A percentile compares a stretch with the other conserved stretches of the same genome.
Evolutionary conservation across 2,113 vertebrate species (phyloP).

Genomic region (Calypte anna): DNA sequence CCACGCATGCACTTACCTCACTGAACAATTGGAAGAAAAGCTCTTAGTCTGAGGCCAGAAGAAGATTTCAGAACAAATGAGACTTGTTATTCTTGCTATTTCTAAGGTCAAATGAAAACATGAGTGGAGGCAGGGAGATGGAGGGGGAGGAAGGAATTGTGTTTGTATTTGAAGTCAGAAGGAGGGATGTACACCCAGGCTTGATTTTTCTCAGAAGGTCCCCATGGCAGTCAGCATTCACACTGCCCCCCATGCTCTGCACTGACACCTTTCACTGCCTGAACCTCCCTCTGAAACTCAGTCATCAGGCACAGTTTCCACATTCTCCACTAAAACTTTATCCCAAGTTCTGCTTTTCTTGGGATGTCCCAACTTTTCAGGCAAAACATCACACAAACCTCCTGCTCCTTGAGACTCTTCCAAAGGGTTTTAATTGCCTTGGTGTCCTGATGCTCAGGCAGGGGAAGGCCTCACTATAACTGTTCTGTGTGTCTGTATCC

Average conservation of each 20-base stretch:
- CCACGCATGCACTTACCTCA: neutral
- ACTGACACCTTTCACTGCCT: neutral
- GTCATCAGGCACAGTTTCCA: neutral
- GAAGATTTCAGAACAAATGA: neutral
- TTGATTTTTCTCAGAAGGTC: neutral
- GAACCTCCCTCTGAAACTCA: neutral
- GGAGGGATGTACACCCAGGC: neutral
- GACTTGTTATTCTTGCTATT: neutral
- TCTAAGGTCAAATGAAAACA: neutral
- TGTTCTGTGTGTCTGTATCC: fast-evolving
- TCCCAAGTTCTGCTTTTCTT: neutral
- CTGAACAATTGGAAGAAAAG: neutral
- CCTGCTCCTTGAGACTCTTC: fast-evolving
- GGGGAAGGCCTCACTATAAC: neutral
- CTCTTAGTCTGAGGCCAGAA: constrained; percentile 11
- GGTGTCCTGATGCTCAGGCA: neutral
- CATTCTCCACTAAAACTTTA: neutral
- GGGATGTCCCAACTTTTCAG: neutral
- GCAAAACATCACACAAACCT: neutral
- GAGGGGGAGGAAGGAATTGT: neutral
- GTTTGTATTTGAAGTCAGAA: neutral
- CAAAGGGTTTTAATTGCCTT: neutral
- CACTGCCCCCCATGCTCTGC: neutral
- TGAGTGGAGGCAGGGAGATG: neutral
- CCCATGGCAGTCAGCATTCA: neutral